These are phyloP conservation scores for Rhimphoctona megacephalus DNA, from an alignment of 2,888 invertebrate species.

Conservation along the genomic window DNA sequence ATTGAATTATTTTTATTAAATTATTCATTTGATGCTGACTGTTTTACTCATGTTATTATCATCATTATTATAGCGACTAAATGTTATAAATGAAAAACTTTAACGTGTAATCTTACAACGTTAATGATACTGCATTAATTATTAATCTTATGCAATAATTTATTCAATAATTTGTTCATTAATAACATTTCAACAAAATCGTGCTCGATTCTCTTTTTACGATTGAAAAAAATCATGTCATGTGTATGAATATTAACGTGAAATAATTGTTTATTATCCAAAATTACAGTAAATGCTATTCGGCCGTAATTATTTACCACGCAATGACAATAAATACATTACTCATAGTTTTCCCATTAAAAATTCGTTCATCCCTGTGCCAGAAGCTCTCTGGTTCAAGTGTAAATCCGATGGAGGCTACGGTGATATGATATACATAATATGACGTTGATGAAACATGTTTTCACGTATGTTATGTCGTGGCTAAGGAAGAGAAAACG, in stretches of 20 bases:
- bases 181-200: background rate
- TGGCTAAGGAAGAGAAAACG: conserved; percentile 40
- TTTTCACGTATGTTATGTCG: conserved; percentile 33
- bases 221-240: background rate
- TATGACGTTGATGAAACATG: conserved; percentile 33
- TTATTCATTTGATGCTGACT: background rate
- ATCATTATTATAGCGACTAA: background rate
- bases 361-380: background rate
- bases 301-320: background rate
- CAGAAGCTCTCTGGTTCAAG: conserved; percentile 2
- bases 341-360: background rate
- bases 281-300: background rate
- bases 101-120: no score
- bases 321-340: background rate
- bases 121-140: no score
- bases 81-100: no score
- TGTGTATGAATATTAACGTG: no score
- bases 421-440: conserved; percentile 8
- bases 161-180: background rate
- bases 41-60: background rate
- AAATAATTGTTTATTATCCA: background rate
- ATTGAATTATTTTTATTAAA: background rate
- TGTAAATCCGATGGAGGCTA: background rate
- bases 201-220: background rate
- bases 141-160: background rate